These are phyloP conservation scores for Gobiocypris rarus DNA, from an alignment of 2,113 vertebrate species.

Conservation along the genomic window DNA sequence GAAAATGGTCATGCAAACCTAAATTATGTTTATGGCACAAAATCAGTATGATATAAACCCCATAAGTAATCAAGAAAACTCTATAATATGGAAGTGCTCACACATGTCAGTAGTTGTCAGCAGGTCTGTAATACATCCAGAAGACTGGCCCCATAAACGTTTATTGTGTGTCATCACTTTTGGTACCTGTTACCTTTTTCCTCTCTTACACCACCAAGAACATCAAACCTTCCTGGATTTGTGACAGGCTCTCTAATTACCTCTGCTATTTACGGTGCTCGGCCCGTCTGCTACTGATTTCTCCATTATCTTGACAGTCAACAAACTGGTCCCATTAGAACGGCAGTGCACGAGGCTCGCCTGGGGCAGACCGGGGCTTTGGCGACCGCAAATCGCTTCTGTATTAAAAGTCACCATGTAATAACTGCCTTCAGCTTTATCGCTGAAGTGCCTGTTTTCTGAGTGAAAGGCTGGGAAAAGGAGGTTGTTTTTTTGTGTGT, in stretches of 20 bases:
- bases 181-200: slow-evolving; percentile 56
- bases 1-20: background rate
- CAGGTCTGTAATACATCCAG: slow-evolving; percentile 39
- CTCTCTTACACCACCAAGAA: slow-evolving; percentile 61
- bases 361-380: slow-evolving; percentile 81
- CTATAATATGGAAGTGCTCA: slow-evolving; percentile 21
- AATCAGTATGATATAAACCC: background rate
- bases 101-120: slow-evolving; percentile 32
- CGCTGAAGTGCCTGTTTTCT: slow-evolving; percentile 79
- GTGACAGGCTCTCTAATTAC: slow-evolving; percentile 88
- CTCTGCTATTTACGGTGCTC: slow-evolving; percentile 83
- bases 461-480: slow-evolving; percentile 61
- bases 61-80: slow-evolving; percentile 15
- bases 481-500: slow-evolving; percentile 66
- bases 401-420: slow-evolving; percentile 87
- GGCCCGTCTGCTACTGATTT: slow-evolving; percentile 83
- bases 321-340: slow-evolving; percentile 87
- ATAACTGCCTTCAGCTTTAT: slow-evolving; percentile 84
- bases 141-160: slow-evolving; percentile 43
- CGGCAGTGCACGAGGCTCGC: slow-evolving; percentile 76
- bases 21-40: background rate
- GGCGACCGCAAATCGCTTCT: slow-evolving; percentile 81
- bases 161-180: slow-evolving; percentile 64
- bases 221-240: slow-evolving; percentile 71
- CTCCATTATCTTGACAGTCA: slow-evolving; percentile 93